A percentile compares a stretch with the other conserved stretches of the same genome.
Conservation (phyloP, 2,888 invertebrate genomes). For the Erebia epiphron region DNA sequence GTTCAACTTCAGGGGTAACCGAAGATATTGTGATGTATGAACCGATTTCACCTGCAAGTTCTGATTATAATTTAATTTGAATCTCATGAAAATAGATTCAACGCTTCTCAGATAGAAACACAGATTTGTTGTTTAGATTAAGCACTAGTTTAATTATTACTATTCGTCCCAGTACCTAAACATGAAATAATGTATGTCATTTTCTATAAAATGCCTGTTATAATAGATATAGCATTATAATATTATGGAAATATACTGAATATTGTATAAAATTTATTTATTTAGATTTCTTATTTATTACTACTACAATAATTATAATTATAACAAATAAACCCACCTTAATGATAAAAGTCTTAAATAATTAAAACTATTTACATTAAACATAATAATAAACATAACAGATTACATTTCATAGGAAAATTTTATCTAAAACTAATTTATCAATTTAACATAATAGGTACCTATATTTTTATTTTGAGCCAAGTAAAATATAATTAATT, state of each 20-base stretch:
- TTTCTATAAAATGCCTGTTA: too few relatives aligned
- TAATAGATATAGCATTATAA: too few relatives aligned
- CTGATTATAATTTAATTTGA: constrained; percentile 24
- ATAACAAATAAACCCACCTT: neutral
- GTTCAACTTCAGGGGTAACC: constrained; percentile 19
- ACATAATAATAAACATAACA: neutral
- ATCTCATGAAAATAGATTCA: neutral
- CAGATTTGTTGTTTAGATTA: neutral
- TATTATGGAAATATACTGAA: neutral
- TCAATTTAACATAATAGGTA: neutral
- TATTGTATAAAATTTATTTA: neutral
- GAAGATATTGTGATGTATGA: constrained; percentile 51
- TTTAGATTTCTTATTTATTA: neutral
- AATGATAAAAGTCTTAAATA: neutral
- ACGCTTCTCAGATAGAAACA: neutral
- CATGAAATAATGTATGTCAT: too few relatives aligned
- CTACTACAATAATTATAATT: neutral
- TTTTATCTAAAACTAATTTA: neutral
- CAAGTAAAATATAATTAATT: constrained; percentile 18
- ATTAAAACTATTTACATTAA: constrained; percentile 1
- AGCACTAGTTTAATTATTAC: neutral
- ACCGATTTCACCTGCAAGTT: constrained; percentile 60
- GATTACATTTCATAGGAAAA: neutral
- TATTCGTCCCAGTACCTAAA: too few relatives aligned
- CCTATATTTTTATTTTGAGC: neutral